Percentiles rank a stretch among this genome's conserved stretches.
Evolutionary conservation across 2,797 vertebrate genomes (phyloP).

Genomic region (Pseudocheirus occidentalis): DNA sequence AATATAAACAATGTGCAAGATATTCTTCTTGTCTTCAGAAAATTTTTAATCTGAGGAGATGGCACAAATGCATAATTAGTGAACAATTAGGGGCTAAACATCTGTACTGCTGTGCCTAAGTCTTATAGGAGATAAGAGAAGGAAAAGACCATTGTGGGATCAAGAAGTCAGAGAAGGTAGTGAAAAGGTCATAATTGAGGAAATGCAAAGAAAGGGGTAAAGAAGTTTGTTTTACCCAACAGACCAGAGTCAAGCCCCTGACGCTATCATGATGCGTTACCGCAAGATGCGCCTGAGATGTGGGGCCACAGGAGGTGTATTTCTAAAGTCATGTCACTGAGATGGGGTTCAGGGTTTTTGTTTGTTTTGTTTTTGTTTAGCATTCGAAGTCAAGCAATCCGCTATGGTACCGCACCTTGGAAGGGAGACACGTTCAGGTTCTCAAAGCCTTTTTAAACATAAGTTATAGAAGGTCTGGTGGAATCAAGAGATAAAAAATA

Average conservation of each 20-base stretch:
- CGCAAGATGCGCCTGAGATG: neutral
- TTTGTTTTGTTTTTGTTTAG: neutral
- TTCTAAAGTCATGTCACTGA: neutral
- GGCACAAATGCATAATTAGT: neutral
- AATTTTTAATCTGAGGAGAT: neutral
- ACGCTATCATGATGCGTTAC: neutral
- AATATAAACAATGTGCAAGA: neutral
- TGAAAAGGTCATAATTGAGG: neutral
- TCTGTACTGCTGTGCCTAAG: neutral
- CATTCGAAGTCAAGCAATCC: neutral
- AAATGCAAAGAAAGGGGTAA: neutral
- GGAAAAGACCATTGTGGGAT: neutral
- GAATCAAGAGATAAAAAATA: neutral
- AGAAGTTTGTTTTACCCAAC: neutral
- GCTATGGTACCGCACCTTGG: neutral
- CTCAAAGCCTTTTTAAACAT: neutral
- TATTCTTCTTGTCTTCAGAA: neutral
- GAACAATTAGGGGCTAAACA: neutral
- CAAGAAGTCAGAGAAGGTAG: neutral
- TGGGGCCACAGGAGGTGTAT: no score
- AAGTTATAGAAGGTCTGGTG: neutral
- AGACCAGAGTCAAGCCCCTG: neutral
- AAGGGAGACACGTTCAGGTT: neutral
- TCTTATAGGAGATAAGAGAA: neutral
- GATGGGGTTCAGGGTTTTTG: neutral